A percentile compares a stretch with the other conserved stretches of the same genome.
Evolutionary conservation across 2,113 vertebrate genomes (phyloP).

Genomic region (Leucopsar rothschildi): DNA sequence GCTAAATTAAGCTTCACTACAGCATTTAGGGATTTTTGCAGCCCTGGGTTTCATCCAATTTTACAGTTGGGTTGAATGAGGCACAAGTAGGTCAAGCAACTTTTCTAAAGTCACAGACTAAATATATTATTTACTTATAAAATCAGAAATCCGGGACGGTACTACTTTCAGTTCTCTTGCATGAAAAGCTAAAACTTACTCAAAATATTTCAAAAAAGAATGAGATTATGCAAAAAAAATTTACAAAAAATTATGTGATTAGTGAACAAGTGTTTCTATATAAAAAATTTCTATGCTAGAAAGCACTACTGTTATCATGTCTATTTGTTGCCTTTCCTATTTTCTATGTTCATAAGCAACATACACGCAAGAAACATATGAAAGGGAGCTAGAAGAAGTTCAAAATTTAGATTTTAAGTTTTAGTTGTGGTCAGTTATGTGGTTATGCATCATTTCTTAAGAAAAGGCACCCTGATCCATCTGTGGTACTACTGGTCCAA

Average conservation of each 20-base stretch:
- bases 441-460: neutral
- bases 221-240: neutral
- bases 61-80: neutral
- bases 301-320: neutral
- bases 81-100: neutral
- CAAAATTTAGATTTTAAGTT: neutral
- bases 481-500: neutral
- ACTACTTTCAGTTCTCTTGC: neutral
- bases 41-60: neutral
- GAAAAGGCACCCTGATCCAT: neutral
- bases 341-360: neutral
- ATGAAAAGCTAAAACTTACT: neutral
- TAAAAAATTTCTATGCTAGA: neutral
- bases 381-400: neutral
- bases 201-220: neutral
- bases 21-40: neutral
- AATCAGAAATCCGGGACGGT: neutral
- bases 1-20: neutral
- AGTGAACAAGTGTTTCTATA: neutral
- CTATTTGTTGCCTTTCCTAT: neutral
- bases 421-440: neutral
- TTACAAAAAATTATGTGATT: neutral
- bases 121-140: neutral
- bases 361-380: neutral
- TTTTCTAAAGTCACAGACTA: neutral